Percentiles rank a stretch among this genome's conserved stretches.
Evolutionary conservation across 1,140 invertebrate species (phyloP).

Genomic region (Ceratosolen fusciceps): DNA sequence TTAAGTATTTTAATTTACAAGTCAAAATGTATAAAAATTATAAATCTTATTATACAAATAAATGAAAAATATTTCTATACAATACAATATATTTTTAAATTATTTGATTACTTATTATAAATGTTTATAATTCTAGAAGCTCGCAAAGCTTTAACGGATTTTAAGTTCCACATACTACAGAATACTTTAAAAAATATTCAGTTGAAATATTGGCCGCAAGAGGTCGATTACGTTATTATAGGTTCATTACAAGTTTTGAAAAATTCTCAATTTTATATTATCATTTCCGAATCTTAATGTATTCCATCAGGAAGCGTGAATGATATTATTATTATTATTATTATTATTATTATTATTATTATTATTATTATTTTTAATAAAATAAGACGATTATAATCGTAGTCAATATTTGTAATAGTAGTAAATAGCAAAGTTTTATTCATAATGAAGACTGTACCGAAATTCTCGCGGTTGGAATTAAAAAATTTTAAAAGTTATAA

Average conservation of each 20-base stretch:
- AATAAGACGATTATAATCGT: neutral
- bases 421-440: neutral
- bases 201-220: neutral
- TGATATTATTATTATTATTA: no score
- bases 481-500: conserved; percentile 44
- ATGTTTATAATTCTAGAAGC: no score
- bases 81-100: no score
- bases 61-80: neutral
- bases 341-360: no score
- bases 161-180: neutral
- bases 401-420: neutral
- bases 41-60: neutral
- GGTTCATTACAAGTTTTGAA: neutral
- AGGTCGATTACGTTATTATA: neutral
- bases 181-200: conserved; percentile 2
- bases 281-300: no score
- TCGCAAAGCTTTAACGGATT: neutral
- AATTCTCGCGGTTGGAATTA: conserved; percentile 12
- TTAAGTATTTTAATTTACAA: neutral
- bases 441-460: neutral
- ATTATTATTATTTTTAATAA: no score
- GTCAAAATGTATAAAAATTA: neutral
- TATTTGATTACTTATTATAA: no score
- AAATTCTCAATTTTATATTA: no score
- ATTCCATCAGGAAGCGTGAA: no score